phyloP scores from a whole-genome alignment of 2,888 invertebrate genomes.

The Malthinus seriepunctatus region DNA sequence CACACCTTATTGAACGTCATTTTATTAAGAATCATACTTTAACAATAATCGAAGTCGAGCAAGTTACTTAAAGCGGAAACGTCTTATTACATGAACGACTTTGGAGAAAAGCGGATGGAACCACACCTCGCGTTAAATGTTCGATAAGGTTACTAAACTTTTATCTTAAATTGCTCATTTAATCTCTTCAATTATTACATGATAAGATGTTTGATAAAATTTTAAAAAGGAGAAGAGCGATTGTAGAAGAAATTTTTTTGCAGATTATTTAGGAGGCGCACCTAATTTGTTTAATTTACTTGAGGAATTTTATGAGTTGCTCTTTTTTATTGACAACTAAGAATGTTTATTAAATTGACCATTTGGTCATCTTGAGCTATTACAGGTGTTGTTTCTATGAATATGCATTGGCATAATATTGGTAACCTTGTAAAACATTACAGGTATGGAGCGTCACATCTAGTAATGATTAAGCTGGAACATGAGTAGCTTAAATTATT shows the following conservation, averaged over 20 bases:
- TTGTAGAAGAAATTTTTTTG: too few species aligned
- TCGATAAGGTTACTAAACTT: slow-evolving; percentile 1
- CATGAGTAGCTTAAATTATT: slow-evolving; percentile 32
- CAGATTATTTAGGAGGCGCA: too few species aligned
- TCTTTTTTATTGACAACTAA: too few species aligned
- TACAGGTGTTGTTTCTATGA: too few species aligned
- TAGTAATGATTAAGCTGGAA: slow-evolving; percentile 18
- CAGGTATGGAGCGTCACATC: slow-evolving; percentile 23
- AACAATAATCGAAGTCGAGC: slow-evolving; percentile 1
- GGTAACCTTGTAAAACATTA: slow-evolving; percentile 17
- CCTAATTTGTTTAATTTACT: too few species aligned
- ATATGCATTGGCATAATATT: slow-evolving; percentile 1
- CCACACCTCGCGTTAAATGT: slow-evolving; percentile 11
- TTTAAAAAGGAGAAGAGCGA: too few species aligned
- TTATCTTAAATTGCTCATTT: not conserved
- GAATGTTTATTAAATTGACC: too few species aligned
- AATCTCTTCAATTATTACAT: too few species aligned
- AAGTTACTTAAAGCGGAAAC: slow-evolving; percentile 8
- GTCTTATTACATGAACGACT: slow-evolving; percentile 10
- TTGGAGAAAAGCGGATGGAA: slow-evolving; percentile 14
- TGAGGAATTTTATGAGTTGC: too few species aligned
- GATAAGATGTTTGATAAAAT: too few species aligned
- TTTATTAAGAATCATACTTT: not conserved
- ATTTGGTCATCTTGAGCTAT: too few species aligned
- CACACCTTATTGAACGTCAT: too few species aligned